Evolutionary conservation across 2,113 vertebrate genomes (phyloP).

Genomic region (Euleptes europaea): DNA sequence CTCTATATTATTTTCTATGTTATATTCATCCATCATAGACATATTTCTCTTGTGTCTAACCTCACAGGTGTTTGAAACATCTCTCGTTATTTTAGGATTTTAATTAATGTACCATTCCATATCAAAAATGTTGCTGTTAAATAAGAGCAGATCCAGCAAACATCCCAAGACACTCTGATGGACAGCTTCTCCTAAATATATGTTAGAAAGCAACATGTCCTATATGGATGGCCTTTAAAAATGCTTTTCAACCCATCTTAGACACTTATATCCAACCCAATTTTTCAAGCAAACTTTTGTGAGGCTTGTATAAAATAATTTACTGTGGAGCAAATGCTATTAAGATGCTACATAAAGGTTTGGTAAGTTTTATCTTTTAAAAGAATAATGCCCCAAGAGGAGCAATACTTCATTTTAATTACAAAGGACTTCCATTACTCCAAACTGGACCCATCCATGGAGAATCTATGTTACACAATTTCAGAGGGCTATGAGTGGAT

Average conservation of each 20-base stretch:
- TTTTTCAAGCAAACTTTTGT: background rate
- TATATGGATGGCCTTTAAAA: slow-evolving; percentile 13
- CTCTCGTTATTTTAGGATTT: slow-evolving; percentile 19
- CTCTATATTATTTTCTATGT: background rate
- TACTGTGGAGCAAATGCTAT: background rate
- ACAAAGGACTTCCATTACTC: background rate
- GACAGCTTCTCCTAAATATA: background rate
- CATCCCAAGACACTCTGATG: slow-evolving; percentile 1
- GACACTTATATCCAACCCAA: slow-evolving; percentile 2
- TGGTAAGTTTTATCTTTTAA: background rate
- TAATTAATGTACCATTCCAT: slow-evolving; percentile 41
- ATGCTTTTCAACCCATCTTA: background rate
- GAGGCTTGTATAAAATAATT: slow-evolving; percentile 8
- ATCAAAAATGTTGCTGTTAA: slow-evolving; percentile 19
- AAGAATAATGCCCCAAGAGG: background rate
- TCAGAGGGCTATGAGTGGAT: background rate
- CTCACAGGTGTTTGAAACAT: background rate
- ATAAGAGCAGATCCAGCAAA: background rate
- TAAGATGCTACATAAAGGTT: background rate
- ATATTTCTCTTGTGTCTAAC: slow-evolving; percentile 12
- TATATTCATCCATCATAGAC: slow-evolving; percentile 8
- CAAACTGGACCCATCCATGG: background rate
- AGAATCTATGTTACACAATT: fast-evolving
- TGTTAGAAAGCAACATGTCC: background rate
- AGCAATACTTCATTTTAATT: background rate